These are phyloP conservation scores for Corythaeola cristata DNA, from an alignment of 2,113 vertebrate species.

Conservation along the genomic window DNA sequence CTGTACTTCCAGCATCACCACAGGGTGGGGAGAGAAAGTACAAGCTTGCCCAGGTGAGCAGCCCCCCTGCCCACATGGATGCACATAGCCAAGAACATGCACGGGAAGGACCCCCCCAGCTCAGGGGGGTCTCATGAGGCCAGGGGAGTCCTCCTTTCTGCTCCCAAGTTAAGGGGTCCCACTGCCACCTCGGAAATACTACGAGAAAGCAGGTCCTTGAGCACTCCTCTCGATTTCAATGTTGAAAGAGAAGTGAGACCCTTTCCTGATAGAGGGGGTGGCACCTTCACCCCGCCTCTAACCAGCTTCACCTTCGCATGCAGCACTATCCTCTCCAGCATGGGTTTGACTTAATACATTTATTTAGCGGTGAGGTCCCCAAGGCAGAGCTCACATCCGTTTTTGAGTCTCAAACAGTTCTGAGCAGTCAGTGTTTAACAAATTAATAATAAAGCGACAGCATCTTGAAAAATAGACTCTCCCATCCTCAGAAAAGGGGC, in stretches of 20 bases:
- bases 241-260: background rate
- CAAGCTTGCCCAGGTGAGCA: background rate
- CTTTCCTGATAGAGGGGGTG: background rate
- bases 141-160: background rate
- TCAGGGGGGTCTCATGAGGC: background rate
- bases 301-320: background rate
- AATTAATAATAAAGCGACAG: conserved; percentile 6
- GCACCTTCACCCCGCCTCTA: background rate
- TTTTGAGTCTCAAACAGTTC: background rate
- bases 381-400: background rate
- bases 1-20: background rate
- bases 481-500: background rate
- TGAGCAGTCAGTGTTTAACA: conserved; percentile 19
- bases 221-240: accelerated
- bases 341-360: background rate
- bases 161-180: background rate
- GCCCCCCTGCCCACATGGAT: accelerated
- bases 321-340: background rate
- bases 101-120: background rate
- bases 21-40: background rate
- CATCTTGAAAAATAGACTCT: conserved; percentile 8
- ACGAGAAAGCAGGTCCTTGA: background rate
- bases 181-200: background rate
- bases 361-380: background rate
- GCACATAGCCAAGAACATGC: background rate